Evolutionary conservation across 2,113 vertebrate genomes (phyloP), one percentile per base, ranked within the genome.

Genomic region (Malurus elegans): DNA sequence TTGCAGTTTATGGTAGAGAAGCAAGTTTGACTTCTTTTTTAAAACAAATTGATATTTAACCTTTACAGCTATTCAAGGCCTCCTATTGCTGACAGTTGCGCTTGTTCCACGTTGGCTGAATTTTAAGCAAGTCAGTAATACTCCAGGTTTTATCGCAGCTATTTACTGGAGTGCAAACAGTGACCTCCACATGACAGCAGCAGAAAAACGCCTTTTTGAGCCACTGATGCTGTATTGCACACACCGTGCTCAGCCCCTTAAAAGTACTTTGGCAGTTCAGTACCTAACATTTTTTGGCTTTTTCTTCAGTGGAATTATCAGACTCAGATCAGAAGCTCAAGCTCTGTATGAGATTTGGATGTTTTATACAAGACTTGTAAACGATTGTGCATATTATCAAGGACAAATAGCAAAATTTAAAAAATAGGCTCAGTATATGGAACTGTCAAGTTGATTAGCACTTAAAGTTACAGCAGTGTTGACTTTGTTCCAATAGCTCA

Each of bases 11-110:
- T 84, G 54, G 21, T 23, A 90, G 48, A 96, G 45, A 40, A 92
- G 78, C 6, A 23, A 80, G 91, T 95, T 94, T 93, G 81, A 96
- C 81, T 96, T 96, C 86, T 95, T 93, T 95, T 93, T 96, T 92
- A 85, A 93, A 94, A 96, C 84, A 96, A 96, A 96, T 94, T 95
- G 84, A 96, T 97, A 97, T 96, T 96, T 97, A 97, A 97, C 91
- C 91, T 97, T 96, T 96, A 92, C 58, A 94, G 58, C 79, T 96
- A 91, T 96, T 95, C 94, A 96, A 95, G 93, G 92, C 92, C 88
- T 95, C 34, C 84, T 94, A 79, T 78, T 96, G 93, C 96, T 97
- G 96, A 93, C 88, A 92, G 91, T 88, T 86, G 79, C 84, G 93
- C 93, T 96, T 90, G 72, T 93, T 93, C 84, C 89, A 94, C 25